Evolutionary conservation across 2,113 vertebrate genomes (phyloP).

Genomic region (Porphyrio hochstetteri): DNA sequence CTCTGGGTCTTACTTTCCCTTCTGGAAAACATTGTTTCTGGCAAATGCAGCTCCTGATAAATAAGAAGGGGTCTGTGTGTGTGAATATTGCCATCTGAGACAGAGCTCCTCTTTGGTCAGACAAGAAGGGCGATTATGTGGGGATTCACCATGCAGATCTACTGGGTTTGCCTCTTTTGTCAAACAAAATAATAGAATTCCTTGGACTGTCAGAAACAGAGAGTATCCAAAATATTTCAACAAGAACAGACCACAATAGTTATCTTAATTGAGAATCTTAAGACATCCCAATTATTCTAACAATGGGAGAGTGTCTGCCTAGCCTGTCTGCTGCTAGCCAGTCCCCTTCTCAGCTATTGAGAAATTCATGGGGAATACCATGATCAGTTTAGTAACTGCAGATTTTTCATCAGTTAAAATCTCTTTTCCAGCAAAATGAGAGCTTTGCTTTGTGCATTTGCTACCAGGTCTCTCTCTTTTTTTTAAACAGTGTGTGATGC

Average conservation of each 20-base stretch:
- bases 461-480: not conserved
- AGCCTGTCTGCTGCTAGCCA: not conserved
- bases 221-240: constrained; percentile 23
- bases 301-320: constrained; percentile 6
- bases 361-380: not conserved
- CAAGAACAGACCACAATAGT: not conserved
- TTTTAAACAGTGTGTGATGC: not conserved
- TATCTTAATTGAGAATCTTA: constrained; percentile 20
- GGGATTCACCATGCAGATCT: not conserved
- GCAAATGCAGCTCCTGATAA: constrained; percentile 27
- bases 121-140: constrained; percentile 2
- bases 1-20: not conserved
- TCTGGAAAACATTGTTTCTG: constrained; percentile 36
- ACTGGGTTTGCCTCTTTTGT: not conserved
- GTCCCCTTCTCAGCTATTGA: not conserved
- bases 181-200: constrained; percentile 37
- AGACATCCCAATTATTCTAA: constrained; percentile 22
- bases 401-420: not conserved
- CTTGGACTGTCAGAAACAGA: not conserved
- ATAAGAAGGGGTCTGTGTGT: not conserved
- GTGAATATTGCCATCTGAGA: constrained; percentile 51
- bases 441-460: not conserved
- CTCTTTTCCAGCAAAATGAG: not conserved
- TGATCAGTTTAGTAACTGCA: not conserved
- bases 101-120: constrained; percentile 24